Evolutionary conservation across 2,888 invertebrate genomes (phyloP).

Genomic region (Epinotia ramella): DNA sequence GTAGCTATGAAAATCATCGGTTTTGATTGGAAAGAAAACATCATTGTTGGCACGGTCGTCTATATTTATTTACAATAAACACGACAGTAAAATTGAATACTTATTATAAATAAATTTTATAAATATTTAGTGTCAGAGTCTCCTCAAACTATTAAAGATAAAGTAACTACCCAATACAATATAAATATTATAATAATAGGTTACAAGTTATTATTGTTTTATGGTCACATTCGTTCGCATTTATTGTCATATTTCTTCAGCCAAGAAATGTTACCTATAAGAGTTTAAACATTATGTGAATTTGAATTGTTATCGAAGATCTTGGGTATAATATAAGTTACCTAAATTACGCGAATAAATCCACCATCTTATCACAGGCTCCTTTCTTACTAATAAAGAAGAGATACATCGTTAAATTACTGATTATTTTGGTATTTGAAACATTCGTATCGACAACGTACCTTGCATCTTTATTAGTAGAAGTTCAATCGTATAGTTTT

Average conservation of each 20-base stretch:
- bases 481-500: constrained; percentile 50
- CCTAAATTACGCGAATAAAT: constrained; percentile 26
- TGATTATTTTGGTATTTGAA: not conserved
- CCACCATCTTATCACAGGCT: constrained; percentile 38
- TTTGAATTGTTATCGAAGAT: not conserved
- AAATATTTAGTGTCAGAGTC: constrained; percentile 49
- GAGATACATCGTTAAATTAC: not conserved
- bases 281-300: not conserved
- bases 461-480: constrained; percentile 24
- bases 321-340: not conserved
- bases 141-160: constrained; percentile 48
- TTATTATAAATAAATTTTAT: constrained; percentile 56
- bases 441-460: constrained; percentile 8
- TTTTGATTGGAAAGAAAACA: constrained; percentile 57
- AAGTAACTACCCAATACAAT: constrained; percentile 59
- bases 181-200: constrained; percentile 48
- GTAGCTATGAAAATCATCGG: not conserved
- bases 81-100: constrained; percentile 66
- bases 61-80: constrained; percentile 79
- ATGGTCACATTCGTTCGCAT: constrained; percentile 62
- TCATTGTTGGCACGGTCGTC: constrained; percentile 59
- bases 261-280: constrained; percentile 29
- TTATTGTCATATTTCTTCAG: constrained; percentile 69
- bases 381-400: constrained; percentile 33
- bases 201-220: constrained; percentile 68